Conservation (phyloP, 2,113 vertebrate species). For the Aviceda subcristata region DNA sequence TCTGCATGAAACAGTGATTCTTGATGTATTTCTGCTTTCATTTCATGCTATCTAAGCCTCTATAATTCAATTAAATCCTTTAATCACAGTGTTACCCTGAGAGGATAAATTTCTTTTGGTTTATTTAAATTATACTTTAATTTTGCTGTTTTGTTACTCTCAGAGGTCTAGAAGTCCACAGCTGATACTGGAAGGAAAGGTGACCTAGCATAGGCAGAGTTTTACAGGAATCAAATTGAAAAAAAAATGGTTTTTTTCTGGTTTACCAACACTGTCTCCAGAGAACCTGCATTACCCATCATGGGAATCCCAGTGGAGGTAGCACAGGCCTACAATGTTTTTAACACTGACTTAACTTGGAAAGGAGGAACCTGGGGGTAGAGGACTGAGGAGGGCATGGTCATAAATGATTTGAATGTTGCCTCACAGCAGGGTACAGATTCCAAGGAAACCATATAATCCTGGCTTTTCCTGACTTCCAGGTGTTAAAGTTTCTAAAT, state of each 20-base stretch:
- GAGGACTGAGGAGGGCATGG: neutral
- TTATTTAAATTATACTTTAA: constrained; percentile 22
- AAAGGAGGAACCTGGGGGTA: neutral
- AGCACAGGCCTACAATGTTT: neutral
- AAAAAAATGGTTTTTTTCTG: neutral
- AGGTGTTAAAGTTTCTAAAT: neutral
- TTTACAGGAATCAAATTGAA: neutral
- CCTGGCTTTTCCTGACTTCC: neutral
- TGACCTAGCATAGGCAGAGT: neutral
- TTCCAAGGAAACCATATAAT: neutral
- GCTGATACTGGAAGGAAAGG: neutral
- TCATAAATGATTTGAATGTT: neutral
- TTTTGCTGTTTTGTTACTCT: neutral
- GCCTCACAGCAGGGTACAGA: neutral
- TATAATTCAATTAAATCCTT: constrained; percentile 34
- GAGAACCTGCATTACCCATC: neutral
- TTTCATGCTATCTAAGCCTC: constrained; percentile 26
- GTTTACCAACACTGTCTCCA: neutral
- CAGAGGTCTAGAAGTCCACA: neutral
- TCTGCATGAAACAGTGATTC: constrained; percentile 16
- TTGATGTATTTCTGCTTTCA: constrained; percentile 45
- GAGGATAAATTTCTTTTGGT: neutral
- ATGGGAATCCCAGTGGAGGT: neutral
- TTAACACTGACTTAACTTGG: neutral
- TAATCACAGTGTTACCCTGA: neutral